Evolutionary conservation across 2,113 vertebrate genomes (phyloP).

Genomic region (Cavia porcellus): DNA sequence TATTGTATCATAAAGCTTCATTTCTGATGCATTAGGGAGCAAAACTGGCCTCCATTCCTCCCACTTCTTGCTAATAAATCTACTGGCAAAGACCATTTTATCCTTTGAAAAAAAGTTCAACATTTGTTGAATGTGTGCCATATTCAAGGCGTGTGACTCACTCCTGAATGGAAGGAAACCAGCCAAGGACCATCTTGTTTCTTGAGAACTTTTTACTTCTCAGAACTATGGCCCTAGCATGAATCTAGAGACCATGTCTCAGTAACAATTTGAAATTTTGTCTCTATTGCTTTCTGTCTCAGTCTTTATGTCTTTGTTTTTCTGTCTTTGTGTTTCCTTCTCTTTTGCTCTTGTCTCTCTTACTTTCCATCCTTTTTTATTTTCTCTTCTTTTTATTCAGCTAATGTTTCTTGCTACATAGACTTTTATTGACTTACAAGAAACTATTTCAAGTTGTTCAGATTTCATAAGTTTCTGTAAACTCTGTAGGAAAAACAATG

Average conservation of each 20-base stretch:
- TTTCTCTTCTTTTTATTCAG: neutral
- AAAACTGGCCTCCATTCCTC: no score
- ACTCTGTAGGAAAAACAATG: neutral
- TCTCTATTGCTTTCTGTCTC: neutral
- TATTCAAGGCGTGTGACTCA: no score
- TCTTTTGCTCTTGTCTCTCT: neutral
- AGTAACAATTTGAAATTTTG: no score
- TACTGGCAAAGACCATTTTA: neutral
- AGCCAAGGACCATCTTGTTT: neutral
- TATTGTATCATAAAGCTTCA: neutral
- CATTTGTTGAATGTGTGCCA: neutral
- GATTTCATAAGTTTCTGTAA: neutral
- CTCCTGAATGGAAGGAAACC: neutral
- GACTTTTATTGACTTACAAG: neutral
- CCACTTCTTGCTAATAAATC: neutral
- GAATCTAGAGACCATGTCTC: no score
- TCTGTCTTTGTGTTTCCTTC: neutral
- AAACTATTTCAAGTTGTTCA: neutral
- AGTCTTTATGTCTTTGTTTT: neutral
- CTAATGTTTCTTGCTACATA: no score
- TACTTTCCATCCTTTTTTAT: neutral
- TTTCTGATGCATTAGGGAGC: rapidly evolving
- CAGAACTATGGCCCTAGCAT: rapidly evolving
- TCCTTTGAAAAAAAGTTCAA: neutral
- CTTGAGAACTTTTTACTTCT: no score